These are phyloP conservation scores for Halcyon leucocephala DNA, from an alignment of 2,797 vertebrate species.

Conservation along the genomic window DNA sequence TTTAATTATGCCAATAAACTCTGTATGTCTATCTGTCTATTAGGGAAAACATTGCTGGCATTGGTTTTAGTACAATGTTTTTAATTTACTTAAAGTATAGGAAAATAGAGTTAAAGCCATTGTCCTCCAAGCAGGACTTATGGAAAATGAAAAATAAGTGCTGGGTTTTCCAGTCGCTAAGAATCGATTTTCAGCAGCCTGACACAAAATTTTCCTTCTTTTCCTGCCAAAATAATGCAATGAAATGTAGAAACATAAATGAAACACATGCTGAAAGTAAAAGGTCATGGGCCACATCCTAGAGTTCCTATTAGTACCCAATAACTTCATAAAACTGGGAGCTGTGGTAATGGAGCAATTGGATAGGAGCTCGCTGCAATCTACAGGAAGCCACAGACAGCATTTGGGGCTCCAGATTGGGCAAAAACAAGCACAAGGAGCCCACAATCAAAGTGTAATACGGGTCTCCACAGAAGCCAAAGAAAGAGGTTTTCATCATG, in stretches of 20 bases:
- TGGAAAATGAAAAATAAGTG: neutral
- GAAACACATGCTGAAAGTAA: constrained; percentile 22
- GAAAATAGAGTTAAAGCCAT: constrained; percentile 50
- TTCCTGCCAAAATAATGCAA: constrained; percentile 44
- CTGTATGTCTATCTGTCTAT: constrained; percentile 45
- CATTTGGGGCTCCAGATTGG: neutral
- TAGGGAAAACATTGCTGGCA: constrained; percentile 52
- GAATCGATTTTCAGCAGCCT: constrained; percentile 17
- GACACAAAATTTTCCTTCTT: constrained; percentile 25
- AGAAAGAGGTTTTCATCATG: neutral
- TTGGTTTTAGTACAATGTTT: constrained; percentile 55
- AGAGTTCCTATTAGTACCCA: neutral
- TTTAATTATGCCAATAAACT: constrained; percentile 62
- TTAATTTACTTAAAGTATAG: constrained; percentile 54
- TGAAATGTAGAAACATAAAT: constrained; percentile 39
- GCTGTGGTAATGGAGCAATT: neutral
- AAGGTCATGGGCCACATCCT: neutral
- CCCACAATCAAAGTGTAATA: neutral
- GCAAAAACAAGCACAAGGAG: neutral
- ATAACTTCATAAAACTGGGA: neutral
- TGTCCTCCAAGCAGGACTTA: constrained; percentile 23
- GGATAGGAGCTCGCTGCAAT: neutral
- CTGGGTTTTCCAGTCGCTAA: constrained; percentile 16
- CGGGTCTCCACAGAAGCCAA: neutral
- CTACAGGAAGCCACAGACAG: neutral